Percentiles rank a stretch among this genome's conserved stretches.
These are phyloP conservation scores for Rhinopithecus roxellana DNA, from an alignment of 2,113 vertebrate genomes.

Conservation along the genomic window DNA sequence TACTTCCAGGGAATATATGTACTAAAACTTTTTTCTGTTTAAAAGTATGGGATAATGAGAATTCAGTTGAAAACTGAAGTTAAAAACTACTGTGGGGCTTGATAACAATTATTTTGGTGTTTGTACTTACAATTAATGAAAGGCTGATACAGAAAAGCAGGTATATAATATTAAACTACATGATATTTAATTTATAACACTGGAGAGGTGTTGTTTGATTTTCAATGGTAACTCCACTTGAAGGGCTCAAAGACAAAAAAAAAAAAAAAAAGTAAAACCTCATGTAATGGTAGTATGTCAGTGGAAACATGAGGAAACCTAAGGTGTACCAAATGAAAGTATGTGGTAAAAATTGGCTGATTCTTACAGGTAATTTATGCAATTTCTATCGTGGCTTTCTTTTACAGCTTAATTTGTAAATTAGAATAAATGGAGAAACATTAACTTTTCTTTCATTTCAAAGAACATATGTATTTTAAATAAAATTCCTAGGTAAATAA, in stretches of 20 bases:
- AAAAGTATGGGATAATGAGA: not conserved
- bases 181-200: not conserved
- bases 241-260: not conserved
- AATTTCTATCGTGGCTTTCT: not conserved
- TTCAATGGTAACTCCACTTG: not conserved
- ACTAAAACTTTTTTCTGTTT: conserved; percentile 17
- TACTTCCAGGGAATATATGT: conserved; percentile 17
- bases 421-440: not conserved
- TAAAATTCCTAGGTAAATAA: not conserved
- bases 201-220: not conserved
- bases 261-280: not conserved
- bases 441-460: not conserved
- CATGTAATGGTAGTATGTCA: not conserved
- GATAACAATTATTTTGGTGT: conserved; percentile 1
- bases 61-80: not conserved
- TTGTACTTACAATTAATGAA: conserved; percentile 32
- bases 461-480: not conserved
- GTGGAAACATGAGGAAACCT: conserved; percentile 11
- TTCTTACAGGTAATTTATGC: not conserved
- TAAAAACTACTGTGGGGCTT: not conserved
- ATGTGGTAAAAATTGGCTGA: not conserved
- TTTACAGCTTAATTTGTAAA: conserved; percentile 23
- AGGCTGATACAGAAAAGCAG: not conserved
- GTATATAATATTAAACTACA: not conserved
- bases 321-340: not conserved